Base-by-base conservation (phyloP, 2,888 invertebrate species). In the Trichogramma evanescens region DNA sequence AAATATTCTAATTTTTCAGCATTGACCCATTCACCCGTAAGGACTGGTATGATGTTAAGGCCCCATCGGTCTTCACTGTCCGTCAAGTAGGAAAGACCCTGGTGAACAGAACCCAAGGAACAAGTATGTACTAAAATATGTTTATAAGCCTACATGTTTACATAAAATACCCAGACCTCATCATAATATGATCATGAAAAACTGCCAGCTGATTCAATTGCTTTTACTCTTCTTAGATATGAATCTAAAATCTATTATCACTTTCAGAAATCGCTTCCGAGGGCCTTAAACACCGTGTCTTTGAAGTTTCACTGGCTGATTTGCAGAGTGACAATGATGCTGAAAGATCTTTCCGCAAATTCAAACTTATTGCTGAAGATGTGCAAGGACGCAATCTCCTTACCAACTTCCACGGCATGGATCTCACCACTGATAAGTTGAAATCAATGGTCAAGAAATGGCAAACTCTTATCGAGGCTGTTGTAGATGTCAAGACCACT, bases 21-120 rank as follows among this genome's bases (percentile, higher is more conserved):
- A 89, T 99, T 54, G 99, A 99, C 81, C 99, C 99, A n/a, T 99
- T 99, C 85, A 95, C 97, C 69, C 91, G 98, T 69, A 99, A 99
- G 80, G 99, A 99, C 81, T 99, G 99, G 99, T 99, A 99, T 78
- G 97, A 98, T 90, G 93, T 99, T 66, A 97, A 97, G 80, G 97
- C 97, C 62, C 98, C 98, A 68, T 93, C 93, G 62, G 96, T 97
- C 93, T 99, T 99, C 83, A 88, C 90, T 74, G 94, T 90, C 74
- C 89, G 98, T 67, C 93, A 94, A 81, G 91, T 99, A 75, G 99
- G 99, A 69, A 98, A 98, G 82, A 99, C 99, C 58, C 85, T 99
- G 74, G 99, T 99, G 70, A 98, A 98, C 81, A 89, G 97, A 79
- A 99, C 99, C 58, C 96, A 96, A 81, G 93, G 93, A 81, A 86